Conservation (phyloP, 2,113 vertebrate species). For the Neotoma lepida region DNA sequence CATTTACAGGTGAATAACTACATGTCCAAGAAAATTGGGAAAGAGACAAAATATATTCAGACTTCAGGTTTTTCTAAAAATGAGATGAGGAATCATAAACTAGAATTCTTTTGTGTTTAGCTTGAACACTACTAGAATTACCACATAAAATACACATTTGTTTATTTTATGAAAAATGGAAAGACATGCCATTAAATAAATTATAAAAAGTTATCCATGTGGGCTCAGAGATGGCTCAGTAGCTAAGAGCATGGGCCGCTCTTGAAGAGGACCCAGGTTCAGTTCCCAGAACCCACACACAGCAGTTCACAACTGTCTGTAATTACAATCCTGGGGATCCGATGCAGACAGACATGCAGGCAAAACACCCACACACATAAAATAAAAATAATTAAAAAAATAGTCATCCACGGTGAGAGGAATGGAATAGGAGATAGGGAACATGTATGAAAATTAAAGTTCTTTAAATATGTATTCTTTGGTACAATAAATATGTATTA, state of each 20-base stretch:
- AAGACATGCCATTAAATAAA: neutral
- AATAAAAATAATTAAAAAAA: neutral
- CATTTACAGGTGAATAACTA: neutral
- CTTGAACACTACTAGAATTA: constrained; percentile 40
- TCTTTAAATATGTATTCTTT: neutral
- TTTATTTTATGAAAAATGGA: neutral
- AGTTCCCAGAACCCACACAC: neutral
- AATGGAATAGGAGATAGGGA: neutral
- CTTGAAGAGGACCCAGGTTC: neutral
- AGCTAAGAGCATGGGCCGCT: neutral
- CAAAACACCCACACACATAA: neutral
- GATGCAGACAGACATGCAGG: neutral
- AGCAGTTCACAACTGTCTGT: neutral
- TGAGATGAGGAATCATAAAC: neutral
- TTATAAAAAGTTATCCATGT: neutral
- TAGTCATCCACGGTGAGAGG: neutral
- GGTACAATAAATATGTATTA: no score
- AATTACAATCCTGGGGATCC: neutral
- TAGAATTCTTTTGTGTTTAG: constrained; percentile 35
- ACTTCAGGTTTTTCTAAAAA: constrained; percentile 42
- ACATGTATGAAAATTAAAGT: neutral
- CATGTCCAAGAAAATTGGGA: constrained; percentile 23
- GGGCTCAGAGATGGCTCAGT: neutral
- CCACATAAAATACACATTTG: neutral
- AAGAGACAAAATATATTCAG: neutral